These are phyloP conservation scores for Oreochromis niloticus DNA, from an alignment of 2,113 vertebrate genomes.

Conservation along the genomic window DNA sequence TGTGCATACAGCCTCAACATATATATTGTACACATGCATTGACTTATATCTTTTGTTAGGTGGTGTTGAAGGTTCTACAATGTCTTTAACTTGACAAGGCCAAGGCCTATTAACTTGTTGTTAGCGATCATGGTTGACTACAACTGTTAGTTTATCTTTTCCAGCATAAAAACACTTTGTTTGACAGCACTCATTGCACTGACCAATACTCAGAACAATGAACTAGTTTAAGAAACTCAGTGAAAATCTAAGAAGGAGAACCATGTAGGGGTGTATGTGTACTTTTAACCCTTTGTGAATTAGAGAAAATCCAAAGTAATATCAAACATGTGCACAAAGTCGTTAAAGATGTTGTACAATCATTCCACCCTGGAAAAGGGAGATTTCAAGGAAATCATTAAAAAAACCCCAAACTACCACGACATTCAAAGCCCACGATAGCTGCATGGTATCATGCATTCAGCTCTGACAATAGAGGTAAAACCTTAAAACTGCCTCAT, in stretches of 20 bases:
- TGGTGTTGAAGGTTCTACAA: too few relatives aligned
- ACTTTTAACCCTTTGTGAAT: background rate
- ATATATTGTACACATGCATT: background rate
- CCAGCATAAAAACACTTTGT: too few relatives aligned
- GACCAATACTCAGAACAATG: too few relatives aligned
- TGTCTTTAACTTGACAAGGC: too few relatives aligned
- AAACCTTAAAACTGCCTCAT: background rate
- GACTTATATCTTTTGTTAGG: too few relatives aligned
- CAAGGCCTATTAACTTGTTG: too few relatives aligned
- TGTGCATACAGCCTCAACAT: background rate
- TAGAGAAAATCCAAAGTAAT: background rate
- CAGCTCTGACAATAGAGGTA: background rate
- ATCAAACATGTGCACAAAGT: background rate
- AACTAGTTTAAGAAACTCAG: background rate
- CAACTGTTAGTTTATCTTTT: too few relatives aligned
- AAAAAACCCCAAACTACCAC: fast-evolving
- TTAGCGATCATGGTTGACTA: too few relatives aligned
- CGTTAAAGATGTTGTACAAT: background rate
- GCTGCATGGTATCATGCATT: background rate
- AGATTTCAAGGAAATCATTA: background rate
- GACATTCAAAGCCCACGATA: background rate
- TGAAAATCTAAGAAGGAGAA: background rate
- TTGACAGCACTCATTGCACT: too few relatives aligned
- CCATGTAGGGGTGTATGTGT: fast-evolving
- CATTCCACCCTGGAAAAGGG: background rate